phyloP scores from a whole-genome alignment of 2,113 vertebrate species.

The Cinclus mexicanus region DNA sequence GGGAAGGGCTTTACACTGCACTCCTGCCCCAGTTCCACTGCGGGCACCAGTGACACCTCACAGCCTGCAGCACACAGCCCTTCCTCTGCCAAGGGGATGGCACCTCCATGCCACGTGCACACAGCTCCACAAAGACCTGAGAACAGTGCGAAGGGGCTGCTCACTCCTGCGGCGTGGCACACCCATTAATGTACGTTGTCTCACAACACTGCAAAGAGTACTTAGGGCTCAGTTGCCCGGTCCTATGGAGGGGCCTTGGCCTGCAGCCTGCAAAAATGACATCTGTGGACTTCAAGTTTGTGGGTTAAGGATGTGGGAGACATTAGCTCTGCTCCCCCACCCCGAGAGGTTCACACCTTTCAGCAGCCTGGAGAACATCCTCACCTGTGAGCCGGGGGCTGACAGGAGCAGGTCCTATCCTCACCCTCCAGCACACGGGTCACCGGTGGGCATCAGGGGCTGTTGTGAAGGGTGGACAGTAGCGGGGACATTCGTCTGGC shows the following conservation, averaged over 20 bases:
- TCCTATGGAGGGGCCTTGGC: neutral
- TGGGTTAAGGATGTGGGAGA: neutral
- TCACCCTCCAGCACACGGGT: fast-evolving
- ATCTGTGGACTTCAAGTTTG: neutral
- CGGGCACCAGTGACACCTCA: fast-evolving
- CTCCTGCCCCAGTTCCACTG: neutral
- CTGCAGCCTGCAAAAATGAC: neutral
- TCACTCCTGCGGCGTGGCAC: neutral
- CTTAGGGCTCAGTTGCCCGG: fast-evolving
- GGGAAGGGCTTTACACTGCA: neutral
- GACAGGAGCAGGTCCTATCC: neutral
- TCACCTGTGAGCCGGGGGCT: neutral
- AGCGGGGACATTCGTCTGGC: neutral
- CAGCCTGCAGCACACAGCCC: fast-evolving
- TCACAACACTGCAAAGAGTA: too few relatives aligned
- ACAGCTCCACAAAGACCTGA: neutral
- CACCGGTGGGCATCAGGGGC: fast-evolving
- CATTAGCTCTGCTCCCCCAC: neutral
- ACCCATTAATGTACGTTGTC: fast-evolving
- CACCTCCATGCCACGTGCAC: fast-evolving
- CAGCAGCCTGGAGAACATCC: neutral
- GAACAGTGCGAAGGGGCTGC: neutral
- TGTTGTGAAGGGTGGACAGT: fast-evolving
- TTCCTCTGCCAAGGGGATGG: neutral
- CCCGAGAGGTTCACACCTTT: neutral